These are phyloP conservation scores for Apoderus coryli DNA, from an alignment of 2,888 invertebrate genomes.

Conservation along the genomic window DNA sequence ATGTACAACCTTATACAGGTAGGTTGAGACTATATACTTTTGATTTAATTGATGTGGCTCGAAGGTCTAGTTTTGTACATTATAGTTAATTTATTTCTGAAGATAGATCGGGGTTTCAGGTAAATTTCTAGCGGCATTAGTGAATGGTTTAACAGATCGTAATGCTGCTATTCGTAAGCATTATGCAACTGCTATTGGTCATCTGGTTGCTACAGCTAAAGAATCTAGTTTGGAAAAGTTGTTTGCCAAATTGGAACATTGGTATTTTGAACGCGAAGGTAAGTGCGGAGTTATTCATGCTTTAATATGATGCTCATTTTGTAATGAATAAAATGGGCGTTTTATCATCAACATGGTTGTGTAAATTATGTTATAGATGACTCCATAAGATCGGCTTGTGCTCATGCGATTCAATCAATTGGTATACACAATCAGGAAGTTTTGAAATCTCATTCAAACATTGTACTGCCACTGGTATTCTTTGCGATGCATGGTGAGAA, in stretches of 20 bases:
- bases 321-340: constrained; percentile 8
- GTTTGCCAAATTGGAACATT: constrained; percentile 43
- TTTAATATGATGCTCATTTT: constrained; percentile 1
- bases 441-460: constrained; percentile 58
- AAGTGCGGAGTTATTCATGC: constrained; percentile 5
- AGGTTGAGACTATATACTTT: too few species aligned
- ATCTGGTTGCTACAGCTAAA: constrained; percentile 70
- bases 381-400: constrained; percentile 55
- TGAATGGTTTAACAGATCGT: constrained; percentile 70
- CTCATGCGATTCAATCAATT: constrained; percentile 62
- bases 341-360: constrained; percentile 12
- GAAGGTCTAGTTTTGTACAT: too few species aligned
- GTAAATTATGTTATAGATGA: constrained; percentile 53
- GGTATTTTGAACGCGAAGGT: constrained; percentile 57
- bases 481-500: constrained; percentile 81
- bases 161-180: constrained; percentile 73
- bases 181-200: constrained; percentile 71
- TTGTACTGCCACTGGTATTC: constrained; percentile 71
- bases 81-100: too few species aligned
- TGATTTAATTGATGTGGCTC: too few species aligned
- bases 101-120: constrained; percentile 23
- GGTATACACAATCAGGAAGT: constrained; percentile 72
- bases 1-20: constrained; percentile 44
- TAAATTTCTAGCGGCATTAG: constrained; percentile 46
- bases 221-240: constrained; percentile 52